Base-by-base conservation (phyloP, 2,888 invertebrate genomes). In the Orchesella flavescens region DNA sequence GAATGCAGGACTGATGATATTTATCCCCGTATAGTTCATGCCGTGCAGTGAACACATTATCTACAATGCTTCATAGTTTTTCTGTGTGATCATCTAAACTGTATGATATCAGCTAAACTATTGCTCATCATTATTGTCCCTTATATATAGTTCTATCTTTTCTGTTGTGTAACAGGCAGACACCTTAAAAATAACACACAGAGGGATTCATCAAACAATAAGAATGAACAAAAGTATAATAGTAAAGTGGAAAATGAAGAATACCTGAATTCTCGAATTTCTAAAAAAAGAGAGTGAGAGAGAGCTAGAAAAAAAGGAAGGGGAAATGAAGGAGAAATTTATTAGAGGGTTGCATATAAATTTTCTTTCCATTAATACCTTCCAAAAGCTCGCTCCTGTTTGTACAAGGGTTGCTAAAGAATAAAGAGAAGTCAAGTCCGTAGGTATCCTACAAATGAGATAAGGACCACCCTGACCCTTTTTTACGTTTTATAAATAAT, bases 401-500 rank as follows among this genome's bases (percentile, higher is more conserved):
- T 66, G 46, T 49, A 55, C 55, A 55, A 53, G 23, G 34, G 46
- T 61, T 61, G n/a, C 49, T 61, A 2, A 34, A 66, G 55, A 44
- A 72, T n/a, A 73, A 75, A 69, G 46, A 34, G 21, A 69, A 34
- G 17, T 68, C n/a, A 23, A 21, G 44, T 68, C 74, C 49, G 80
- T 59, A 72, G 80, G 80, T 69, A 68, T 81, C 49, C 74, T 68
- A 74, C 80, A 80, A 80, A 72, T 80, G 59, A 69, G 71, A 76
- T 72, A 84, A 83, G 81, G 84, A 84, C 85, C 85, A 85, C 85
- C 85, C 83, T 79, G 83, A 85, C 85, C 83, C 85, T 85, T 83
- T 34, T 34, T 84, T 74, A 69, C 57, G 46, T 61, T 72, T 75
- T 84, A 80, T 84, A 80, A 84, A 84, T 84, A 80, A 84, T 80